phyloP scores from a whole-genome alignment of 1,140 invertebrate genomes.

The Leptonema lineaticorne region DNA sequence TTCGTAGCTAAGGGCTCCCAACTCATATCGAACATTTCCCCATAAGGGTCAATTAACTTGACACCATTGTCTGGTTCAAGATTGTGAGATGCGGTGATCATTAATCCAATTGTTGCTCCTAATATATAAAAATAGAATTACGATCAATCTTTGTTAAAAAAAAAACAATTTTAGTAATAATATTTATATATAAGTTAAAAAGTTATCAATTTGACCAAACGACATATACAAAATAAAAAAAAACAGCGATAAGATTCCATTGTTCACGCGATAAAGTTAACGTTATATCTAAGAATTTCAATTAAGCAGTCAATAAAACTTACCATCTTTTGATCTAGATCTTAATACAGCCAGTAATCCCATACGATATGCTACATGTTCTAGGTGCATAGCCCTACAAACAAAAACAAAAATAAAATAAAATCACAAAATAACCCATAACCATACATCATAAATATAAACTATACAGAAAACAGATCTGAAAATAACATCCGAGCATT shows the following conservation, averaged over 20 bases:
- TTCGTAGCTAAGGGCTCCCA: slow-evolving; percentile 91
- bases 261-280: too few species aligned
- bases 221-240: too few species aligned
- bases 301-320: slow-evolving; percentile 41
- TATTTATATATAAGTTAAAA: too few species aligned
- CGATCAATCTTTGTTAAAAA: not conserved
- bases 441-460: too few species aligned
- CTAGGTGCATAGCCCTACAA: slow-evolving; percentile 76
- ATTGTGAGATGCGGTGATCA: slow-evolving; percentile 99
- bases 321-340: slow-evolving; percentile 78
- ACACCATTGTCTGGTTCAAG: slow-evolving; percentile 95
- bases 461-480: too few species aligned
- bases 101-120: slow-evolving; percentile 80
- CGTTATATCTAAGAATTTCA: too few species aligned
- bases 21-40: slow-evolving; percentile 90
- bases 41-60: slow-evolving; percentile 92
- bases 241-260: too few species aligned
- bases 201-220: too few species aligned
- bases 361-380: slow-evolving; percentile 91
- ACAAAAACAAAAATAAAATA: slow-evolving; percentile 20
- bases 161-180: not conserved
- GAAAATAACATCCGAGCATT: too few species aligned
- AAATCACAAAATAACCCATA: too few species aligned
- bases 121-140: slow-evolving; percentile 7
- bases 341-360: slow-evolving; percentile 87